Evolutionary conservation across 1,140 invertebrate genomes (phyloP), one percentile per base, ranked within the genome.

Genomic region (Lepidurus couesii): DNA sequence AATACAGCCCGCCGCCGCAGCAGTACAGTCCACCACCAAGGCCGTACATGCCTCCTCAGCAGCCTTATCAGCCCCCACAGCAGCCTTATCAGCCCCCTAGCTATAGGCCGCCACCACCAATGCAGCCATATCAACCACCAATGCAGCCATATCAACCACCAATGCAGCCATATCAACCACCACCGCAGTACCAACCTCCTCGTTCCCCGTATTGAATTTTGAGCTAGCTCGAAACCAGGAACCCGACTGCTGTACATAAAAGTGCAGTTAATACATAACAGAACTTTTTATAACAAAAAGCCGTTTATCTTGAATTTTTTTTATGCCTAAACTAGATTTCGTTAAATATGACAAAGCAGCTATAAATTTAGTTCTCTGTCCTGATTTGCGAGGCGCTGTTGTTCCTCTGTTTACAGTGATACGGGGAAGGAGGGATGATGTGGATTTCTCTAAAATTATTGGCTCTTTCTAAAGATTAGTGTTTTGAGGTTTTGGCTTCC

Each of bases 381-480:
- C 7, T 13, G 53, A 21, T 65, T 65, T 65, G 21, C 45, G n/a
- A 1, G 53, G 53, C 53, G 53, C 53, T 65, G 21, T 21, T 65
- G 53, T 65, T 16, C 13, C 53, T 65, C n/a, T 65, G 53, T 65
- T 65, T 65, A 65, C 53, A 21, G 21, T 7, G n/a, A 5, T 21
- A 7, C 6, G 53, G 53, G 53, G 6, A 21, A 21, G 53, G n/a
- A 16, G n/a, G 53, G 53, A 65, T 21, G 53, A 65, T 65, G 53
- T 65, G n/a, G 53, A 65, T 65, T 65, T 44, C 26, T 65, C 16
- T 77, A 79, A 53, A 74, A 79, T 47, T 11, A 44, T 65, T 65
- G 0, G n/a, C 53, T 7, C 53, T 65, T 65, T 65, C 53, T 21
- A 5, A 65, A 21, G 21, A 4, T 65, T 21, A 65, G 16, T 79